Evolutionary conservation across 2,888 invertebrate genomes (phyloP).

Genomic region (Leucoptera coffeella): DNA sequence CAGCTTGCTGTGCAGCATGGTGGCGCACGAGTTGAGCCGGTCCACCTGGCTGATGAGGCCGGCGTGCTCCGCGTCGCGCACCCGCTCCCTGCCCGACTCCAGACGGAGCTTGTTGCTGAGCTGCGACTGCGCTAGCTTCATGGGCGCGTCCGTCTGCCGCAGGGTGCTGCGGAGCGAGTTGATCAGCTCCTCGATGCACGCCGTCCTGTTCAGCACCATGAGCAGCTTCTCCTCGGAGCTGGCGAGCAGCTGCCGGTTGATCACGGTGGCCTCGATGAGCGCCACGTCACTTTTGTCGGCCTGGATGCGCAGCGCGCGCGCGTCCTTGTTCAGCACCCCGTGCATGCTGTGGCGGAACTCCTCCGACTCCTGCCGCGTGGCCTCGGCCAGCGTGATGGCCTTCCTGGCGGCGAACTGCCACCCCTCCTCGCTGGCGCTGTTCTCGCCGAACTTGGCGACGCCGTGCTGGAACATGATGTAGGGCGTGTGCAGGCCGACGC

Average conservation of each 20-base stretch:
- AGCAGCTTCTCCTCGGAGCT: constrained; percentile 64
- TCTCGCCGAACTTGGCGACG: constrained; percentile 69
- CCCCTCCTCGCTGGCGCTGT: constrained; percentile 61
- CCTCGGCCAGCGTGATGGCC: constrained; percentile 68
- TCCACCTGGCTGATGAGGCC: constrained; percentile 70
- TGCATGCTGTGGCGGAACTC: constrained; percentile 66
- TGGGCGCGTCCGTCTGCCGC: constrained; percentile 70
- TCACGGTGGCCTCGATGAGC: constrained; percentile 66
- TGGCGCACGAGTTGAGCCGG: constrained; percentile 61
- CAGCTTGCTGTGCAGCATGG: constrained; percentile 59
- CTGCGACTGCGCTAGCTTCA: constrained; percentile 85
- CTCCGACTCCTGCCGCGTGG: constrained; percentile 68
- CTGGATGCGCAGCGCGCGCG: constrained; percentile 75
- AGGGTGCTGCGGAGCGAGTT: constrained; percentile 62
- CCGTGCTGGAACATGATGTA: constrained; percentile 76
- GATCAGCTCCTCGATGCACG: constrained; percentile 71
- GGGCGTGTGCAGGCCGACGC: constrained; percentile 62
- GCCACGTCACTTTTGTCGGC: constrained; percentile 77
- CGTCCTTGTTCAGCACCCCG: constrained; percentile 66
- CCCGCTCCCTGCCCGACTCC: constrained; percentile 78
- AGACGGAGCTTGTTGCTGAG: constrained; percentile 66
- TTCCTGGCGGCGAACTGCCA: constrained; percentile 83
- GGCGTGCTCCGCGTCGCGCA: constrained; percentile 76
- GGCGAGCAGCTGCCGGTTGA: constrained; percentile 68
- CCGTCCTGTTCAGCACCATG: constrained; percentile 66